Evolutionary conservation across 2,797 vertebrate genomes (phyloP), one percentile per base, ranked within the genome.

Genomic region (Rhincodon typus): DNA sequence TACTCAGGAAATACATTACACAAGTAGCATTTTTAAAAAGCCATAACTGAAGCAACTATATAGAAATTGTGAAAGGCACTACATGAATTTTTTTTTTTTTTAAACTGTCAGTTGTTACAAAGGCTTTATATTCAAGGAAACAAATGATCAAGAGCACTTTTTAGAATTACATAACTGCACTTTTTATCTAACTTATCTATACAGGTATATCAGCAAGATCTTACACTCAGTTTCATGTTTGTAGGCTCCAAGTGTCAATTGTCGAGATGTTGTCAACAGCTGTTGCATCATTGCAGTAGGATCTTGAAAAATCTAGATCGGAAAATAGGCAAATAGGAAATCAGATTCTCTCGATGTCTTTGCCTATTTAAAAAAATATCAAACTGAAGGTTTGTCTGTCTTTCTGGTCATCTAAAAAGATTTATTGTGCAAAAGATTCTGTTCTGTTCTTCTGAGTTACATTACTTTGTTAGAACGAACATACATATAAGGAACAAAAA

Each of bases 281-380:
- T 99, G 99, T 96, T 99, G 99, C 99, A 99, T 99, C 99, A 99
- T 99, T 95, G 99, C 99, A 96, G 99, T 99, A 46, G 99, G 99
- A 97, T 99, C 99, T 97, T 99, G 99, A 97, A 99, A 99, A 97
- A 99, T 99, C 99, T 99, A 97, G 19, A 50, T 96, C 1, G 0
- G 0, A 96, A 38, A 96, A 96, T 17, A 95, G 97, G 53, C 70
- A 91, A 66, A 91, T n/a, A 23, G 19, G 8, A 46, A 84, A 2
- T 84, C 42, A 46, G 82, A 8, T 46, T 84, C 46, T 84, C 19
- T 84, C 1, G 21, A 46, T 84, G 23, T 84, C 42, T n/a, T 8
- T 77, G 74, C 74, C n/a, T n/a, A 12, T 77, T 34, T 70, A 70
- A 34, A 77, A 77, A 77, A 84, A 7, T 84, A 3, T 21, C 8